A percentile compares a stretch with the other conserved stretches of the same genome.
phyloP scores from a whole-genome alignment of 2,113 vertebrate species.

The Cathartes aura region DNA sequence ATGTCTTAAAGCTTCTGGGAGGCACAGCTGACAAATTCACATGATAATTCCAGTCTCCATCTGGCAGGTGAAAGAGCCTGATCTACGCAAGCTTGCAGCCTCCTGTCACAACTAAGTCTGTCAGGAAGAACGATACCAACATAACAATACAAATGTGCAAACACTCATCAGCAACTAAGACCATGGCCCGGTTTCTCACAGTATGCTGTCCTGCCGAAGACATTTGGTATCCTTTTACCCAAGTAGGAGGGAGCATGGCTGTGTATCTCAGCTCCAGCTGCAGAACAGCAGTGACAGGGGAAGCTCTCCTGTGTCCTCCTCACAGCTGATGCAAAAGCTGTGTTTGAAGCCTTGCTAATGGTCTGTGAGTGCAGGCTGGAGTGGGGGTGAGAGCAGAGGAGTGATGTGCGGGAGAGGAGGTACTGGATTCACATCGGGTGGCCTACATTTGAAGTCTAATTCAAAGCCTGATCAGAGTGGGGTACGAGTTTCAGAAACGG shows the following conservation, averaged over 20 bases:
- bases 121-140: not conserved
- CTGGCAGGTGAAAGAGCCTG: not conserved
- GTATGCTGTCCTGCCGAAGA: not conserved
- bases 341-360: not conserved
- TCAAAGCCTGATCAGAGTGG: not conserved
- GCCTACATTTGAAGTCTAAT: not conserved
- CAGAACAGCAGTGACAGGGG: not conserved
- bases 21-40: not conserved
- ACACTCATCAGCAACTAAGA: not conserved
- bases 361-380: not conserved
- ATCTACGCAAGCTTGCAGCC: rapidly evolving
- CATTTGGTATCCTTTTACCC: not conserved
- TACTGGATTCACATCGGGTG: not conserved
- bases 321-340: not conserved
- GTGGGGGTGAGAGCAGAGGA: rapidly evolving
- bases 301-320: not conserved
- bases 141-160: not conserved
- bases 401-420: not conserved
- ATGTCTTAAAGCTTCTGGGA: not conserved
- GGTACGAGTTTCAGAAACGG: not conserved
- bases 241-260: not conserved
- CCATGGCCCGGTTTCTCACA: not conserved
- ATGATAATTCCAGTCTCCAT: not conserved
- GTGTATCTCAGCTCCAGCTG: not conserved
- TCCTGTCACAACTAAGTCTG: not conserved